phyloP scores from a whole-genome alignment of 23 tunicate genomes.

The Halocynthia roretzi region DNA sequence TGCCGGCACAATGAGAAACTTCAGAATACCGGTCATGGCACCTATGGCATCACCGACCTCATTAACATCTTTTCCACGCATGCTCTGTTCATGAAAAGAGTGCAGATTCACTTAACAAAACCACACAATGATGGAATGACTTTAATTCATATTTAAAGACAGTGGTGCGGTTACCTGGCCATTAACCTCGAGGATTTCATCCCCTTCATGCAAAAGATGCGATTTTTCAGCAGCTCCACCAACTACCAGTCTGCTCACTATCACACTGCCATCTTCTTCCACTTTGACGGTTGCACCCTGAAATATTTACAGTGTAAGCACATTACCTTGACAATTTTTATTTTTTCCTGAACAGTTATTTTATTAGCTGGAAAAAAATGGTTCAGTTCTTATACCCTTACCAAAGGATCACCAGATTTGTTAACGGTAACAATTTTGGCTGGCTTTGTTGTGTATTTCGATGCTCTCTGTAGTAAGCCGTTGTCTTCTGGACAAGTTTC shows the following conservation, averaged over 20 bases:
- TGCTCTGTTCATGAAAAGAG: not conserved
- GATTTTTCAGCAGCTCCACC: constrained; percentile 79
- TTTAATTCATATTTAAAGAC: not conserved
- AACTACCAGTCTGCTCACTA: constrained; percentile 70
- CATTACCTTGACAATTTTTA: not conserved
- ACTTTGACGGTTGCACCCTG: constrained; percentile 90
- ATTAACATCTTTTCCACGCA: constrained; percentile 84
- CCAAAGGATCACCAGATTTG: constrained; percentile 62
- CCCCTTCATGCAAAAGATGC: constrained; percentile 68
- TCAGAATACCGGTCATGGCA: constrained; percentile 65
- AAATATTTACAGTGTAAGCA: not conserved
- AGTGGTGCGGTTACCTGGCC: constrained; percentile 30
- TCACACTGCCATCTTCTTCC: constrained; percentile 84
- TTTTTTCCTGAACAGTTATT: not conserved
- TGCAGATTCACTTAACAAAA: not conserved
- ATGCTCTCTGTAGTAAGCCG: constrained; percentile 34
- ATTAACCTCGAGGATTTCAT: constrained; percentile 83
- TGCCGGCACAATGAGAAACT: constrained; percentile 26
- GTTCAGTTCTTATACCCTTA: constrained; percentile 11
- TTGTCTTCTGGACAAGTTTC: constrained; percentile 45
- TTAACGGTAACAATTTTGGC: constrained; percentile 64
- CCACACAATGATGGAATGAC: not conserved
- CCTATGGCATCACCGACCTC: constrained; percentile 82
- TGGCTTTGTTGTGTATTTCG: constrained; percentile 60
- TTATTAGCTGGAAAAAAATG: not conserved